These are phyloP conservation scores for Ceratina australensis DNA, from an alignment of 1,140 invertebrate species.

Conservation along the genomic window DNA sequence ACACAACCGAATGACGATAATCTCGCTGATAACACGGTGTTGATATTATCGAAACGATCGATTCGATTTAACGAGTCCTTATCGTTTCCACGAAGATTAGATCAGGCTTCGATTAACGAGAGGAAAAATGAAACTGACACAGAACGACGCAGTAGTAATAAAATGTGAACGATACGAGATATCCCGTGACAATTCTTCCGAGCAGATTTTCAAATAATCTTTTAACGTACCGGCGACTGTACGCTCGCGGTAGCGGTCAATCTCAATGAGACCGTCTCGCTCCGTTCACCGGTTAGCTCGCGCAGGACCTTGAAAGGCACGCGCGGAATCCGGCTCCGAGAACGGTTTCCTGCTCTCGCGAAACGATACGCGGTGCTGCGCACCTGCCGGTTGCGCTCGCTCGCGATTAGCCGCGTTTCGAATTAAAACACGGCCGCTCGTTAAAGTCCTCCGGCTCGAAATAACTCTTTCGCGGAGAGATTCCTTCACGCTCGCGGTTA, in stretches of 20 bases:
- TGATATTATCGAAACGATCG: slow-evolving; percentile 1
- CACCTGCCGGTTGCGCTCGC: not conserved
- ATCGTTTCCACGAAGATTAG: slow-evolving; percentile 12
- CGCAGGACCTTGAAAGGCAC: slow-evolving; percentile 46
- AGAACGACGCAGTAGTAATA: no score
- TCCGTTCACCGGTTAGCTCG: not conserved
- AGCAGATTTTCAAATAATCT: no score
- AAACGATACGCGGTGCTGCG: slow-evolving; percentile 28
- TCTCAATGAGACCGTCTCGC: no score
- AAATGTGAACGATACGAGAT: no score
- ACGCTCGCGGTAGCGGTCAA: no score
- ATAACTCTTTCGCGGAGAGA: slow-evolving; percentile 13
- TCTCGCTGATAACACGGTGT: slow-evolving; percentile 3
- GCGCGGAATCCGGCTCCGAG: slow-evolving; percentile 39
- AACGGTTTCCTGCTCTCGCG: slow-evolving; percentile 35
- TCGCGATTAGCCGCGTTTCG: slow-evolving; percentile 25
- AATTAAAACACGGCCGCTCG: slow-evolving; percentile 32
- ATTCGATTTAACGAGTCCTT: slow-evolving; percentile 4
- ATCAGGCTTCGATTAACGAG: not conserved
- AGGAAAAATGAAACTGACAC: not conserved
- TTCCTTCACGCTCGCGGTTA: slow-evolving; percentile 33
- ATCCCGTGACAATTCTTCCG: no score
- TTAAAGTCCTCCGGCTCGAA: slow-evolving; percentile 42
- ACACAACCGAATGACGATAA: not conserved
- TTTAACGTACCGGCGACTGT: no score